phyloP scores from a whole-genome alignment of 1,140 invertebrate species.

The Mizuhopecten yessoensis region DNA sequence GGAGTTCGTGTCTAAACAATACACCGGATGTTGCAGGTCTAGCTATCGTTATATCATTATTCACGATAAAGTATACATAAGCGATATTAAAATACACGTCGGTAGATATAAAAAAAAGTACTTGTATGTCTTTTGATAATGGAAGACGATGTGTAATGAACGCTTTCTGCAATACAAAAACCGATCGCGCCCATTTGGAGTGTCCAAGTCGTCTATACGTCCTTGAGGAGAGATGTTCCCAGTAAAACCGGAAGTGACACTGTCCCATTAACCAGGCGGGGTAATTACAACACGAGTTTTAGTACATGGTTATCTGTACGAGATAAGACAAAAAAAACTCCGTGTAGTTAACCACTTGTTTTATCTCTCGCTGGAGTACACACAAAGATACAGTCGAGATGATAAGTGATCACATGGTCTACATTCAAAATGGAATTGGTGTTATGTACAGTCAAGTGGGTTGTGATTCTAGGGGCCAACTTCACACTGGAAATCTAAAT shows the following conservation, averaged over 20 bases:
- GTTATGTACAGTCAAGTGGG: not conserved
- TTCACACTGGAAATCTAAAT: not conserved
- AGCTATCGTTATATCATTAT: too few relatives aligned
- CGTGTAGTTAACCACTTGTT: conserved; percentile 4
- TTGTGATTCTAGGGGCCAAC: not conserved
- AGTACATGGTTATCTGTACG: not conserved
- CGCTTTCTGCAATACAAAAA: not conserved
- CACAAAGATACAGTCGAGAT: conserved; percentile 8
- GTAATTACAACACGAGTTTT: conserved; percentile 9
- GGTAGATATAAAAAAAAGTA: too few relatives aligned
- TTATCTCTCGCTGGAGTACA: not conserved
- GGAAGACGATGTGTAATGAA: not conserved
- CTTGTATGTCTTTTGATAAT: too few relatives aligned
- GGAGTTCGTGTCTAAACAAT: too few relatives aligned
- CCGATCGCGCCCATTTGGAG: not conserved
- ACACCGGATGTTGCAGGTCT: too few relatives aligned
- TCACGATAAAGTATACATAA: too few relatives aligned
- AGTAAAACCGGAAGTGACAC: not conserved
- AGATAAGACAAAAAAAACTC: not conserved
- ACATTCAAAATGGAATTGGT: not conserved
- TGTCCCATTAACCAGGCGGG: conserved; percentile 29
- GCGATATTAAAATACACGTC: too few relatives aligned
- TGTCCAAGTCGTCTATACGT: conserved; percentile 12
- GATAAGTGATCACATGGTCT: not conserved
- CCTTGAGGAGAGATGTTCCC: not conserved